Conservation (phyloP, 2,888 invertebrate species). For the Boloria euphrosyne region DNA sequence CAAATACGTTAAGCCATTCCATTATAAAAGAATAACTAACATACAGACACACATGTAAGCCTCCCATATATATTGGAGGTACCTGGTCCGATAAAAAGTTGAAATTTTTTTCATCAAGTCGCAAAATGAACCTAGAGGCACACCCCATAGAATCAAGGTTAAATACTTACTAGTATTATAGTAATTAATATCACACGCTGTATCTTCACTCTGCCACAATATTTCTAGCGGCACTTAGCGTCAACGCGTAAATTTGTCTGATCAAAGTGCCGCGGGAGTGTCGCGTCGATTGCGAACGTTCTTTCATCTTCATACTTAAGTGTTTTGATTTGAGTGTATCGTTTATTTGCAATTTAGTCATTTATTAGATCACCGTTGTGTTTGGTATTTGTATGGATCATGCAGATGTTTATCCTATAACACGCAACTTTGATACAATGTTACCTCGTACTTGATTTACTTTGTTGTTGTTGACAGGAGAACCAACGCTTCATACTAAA, state of each 20-base stretch:
- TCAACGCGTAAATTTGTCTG: constrained; percentile 56
- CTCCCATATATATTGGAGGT: no score
- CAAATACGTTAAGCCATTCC: no score
- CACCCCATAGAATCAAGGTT: no score
- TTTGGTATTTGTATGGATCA: no score
- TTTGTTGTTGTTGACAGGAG: no score
- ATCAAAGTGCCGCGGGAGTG: constrained; percentile 48
- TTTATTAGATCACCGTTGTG: background rate
- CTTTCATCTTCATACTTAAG: constrained; percentile 13
- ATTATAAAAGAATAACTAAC: no score
- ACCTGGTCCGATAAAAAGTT: no score
- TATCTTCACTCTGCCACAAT: constrained; percentile 40
- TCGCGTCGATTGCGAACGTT: background rate
- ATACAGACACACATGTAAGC: no score
- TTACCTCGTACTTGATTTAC: no score
- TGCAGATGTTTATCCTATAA: no score
- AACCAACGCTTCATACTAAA: no score
- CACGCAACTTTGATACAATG: no score
- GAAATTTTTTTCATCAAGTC: background rate
- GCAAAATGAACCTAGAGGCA: background rate
- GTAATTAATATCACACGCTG: constrained; percentile 33
- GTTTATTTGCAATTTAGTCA: background rate
- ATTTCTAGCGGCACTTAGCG: constrained; percentile 53
- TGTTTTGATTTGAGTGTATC: constrained; percentile 14
- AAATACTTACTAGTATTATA: background rate